Conservation (phyloP, 2,888 invertebrate species). For the Matsumyia berberina region DNA sequence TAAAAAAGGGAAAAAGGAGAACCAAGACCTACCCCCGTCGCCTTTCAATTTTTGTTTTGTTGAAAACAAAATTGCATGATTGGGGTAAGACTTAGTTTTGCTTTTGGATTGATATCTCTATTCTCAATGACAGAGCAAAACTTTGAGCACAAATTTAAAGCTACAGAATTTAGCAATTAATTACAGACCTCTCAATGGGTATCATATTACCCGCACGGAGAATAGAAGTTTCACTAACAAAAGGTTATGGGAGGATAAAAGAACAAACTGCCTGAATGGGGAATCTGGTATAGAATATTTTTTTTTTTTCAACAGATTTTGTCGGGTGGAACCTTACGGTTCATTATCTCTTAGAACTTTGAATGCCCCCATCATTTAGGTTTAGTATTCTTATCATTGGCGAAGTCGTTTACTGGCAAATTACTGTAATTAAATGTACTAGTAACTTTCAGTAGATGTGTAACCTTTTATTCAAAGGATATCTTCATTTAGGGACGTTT, state of each 20-base stretch:
- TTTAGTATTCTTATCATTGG: not conserved
- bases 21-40: too few relatives aligned
- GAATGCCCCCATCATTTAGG: conserved; percentile 24
- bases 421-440: too few relatives aligned
- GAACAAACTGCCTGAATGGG: conserved; percentile 5
- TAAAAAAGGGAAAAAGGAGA: conserved; percentile 17
- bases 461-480: too few relatives aligned
- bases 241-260: conserved; percentile 7
- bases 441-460: not conserved
- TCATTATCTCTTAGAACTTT: conserved; percentile 8
- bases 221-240: conserved; percentile 36
- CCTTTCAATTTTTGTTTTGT: conserved; percentile 1
- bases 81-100: conserved; percentile 22
- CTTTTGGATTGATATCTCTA: conserved; percentile 7
- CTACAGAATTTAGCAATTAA: conserved; percentile 58
- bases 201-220: conserved; percentile 58
- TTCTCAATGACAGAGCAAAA: conserved; percentile 10
- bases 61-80: conserved; percentile 45
- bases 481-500: too few relatives aligned
- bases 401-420: not conserved
- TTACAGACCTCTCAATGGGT: conserved; percentile 60
- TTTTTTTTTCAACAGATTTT: conserved; percentile 12
- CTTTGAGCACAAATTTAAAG: conserved; percentile 10
- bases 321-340: not conserved
- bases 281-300: conserved; percentile 8